Evolutionary conservation across 1,140 invertebrate species (phyloP).

Genomic region (Bombus sibiricus): DNA sequence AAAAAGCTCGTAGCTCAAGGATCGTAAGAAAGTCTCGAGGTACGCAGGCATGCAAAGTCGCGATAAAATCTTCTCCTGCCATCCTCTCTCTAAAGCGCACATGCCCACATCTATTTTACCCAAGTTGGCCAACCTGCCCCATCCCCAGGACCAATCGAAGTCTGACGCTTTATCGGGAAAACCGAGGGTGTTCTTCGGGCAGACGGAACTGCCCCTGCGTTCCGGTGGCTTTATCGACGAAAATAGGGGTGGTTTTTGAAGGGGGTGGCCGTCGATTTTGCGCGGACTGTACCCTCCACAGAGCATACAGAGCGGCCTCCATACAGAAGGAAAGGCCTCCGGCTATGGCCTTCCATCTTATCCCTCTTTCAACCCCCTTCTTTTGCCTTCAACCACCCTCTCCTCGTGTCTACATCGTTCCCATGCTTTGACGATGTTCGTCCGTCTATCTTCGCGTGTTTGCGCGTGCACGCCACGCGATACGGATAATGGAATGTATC

Average conservation of each 20-base stretch:
- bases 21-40: too few relatives aligned
- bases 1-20: too few relatives aligned
- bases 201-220: constrained; percentile 25
- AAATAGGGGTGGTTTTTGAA: constrained; percentile 51
- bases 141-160: constrained; percentile 63
- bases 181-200: constrained; percentile 50
- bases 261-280: constrained; percentile 49
- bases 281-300: constrained; percentile 65
- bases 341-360: constrained; percentile 78
- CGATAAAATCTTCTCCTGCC: constrained; percentile 8
- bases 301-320: constrained; percentile 57
- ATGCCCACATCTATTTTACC: constrained; percentile 16
- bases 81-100: neutral
- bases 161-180: constrained; percentile 64
- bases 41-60: too few relatives aligned
- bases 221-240: constrained; percentile 58
- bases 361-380: constrained; percentile 51
- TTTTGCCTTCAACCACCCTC: constrained; percentile 26
- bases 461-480: constrained; percentile 69
- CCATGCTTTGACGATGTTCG: constrained; percentile 15
- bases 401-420: constrained; percentile 11
- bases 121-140: neutral
- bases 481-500: constrained; percentile 74
- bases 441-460: constrained; percentile 56
- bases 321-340: constrained; percentile 70